Conservation (phyloP, 2,113 vertebrate genomes). For the Boulengeromyrus knoepffleri region DNA sequence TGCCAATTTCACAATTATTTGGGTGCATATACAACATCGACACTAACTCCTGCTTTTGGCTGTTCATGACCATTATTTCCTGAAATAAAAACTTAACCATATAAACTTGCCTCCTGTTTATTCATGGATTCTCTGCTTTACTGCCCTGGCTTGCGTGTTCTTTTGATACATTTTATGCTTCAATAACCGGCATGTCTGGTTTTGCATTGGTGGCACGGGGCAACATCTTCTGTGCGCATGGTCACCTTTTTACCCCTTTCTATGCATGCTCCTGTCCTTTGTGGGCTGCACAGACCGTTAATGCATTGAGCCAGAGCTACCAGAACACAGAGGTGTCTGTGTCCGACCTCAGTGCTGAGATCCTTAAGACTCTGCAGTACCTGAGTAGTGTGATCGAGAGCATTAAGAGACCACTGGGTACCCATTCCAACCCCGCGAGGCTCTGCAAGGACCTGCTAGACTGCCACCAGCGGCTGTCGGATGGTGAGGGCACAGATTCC, state of each 20-base stretch:
- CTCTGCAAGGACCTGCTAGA: slow-evolving; percentile 88
- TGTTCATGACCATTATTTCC: background rate
- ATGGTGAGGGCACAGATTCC: slow-evolving; percentile 64
- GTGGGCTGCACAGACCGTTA: slow-evolving; percentile 17
- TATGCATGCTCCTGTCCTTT: background rate
- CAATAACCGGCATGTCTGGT: background rate
- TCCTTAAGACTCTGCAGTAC: slow-evolving; percentile 83
- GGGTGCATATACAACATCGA: background rate
- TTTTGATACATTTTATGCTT: background rate
- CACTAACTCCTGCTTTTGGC: background rate
- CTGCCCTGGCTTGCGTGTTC: background rate
- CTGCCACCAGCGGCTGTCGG: slow-evolving; percentile 73
- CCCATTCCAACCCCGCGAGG: slow-evolving; percentile 83
- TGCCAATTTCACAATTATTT: slow-evolving; percentile 7
- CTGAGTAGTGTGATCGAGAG: slow-evolving; percentile 80
- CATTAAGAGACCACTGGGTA: slow-evolving; percentile 86
- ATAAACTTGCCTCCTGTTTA: background rate
- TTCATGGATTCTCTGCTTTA: background rate
- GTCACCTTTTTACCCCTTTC: background rate
- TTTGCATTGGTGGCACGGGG: background rate
- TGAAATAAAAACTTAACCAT: background rate
- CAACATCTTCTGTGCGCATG: background rate
- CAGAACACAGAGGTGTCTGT: slow-evolving; percentile 79
- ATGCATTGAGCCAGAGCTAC: slow-evolving; percentile 68
- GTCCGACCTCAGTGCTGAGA: slow-evolving; percentile 72